A percentile compares a stretch with the other conserved stretches of the same genome.
These are phyloP conservation scores for Ichneumoninae sp. DNA, from an alignment of 2,888 invertebrate genomes.

Conservation along the genomic window DNA sequence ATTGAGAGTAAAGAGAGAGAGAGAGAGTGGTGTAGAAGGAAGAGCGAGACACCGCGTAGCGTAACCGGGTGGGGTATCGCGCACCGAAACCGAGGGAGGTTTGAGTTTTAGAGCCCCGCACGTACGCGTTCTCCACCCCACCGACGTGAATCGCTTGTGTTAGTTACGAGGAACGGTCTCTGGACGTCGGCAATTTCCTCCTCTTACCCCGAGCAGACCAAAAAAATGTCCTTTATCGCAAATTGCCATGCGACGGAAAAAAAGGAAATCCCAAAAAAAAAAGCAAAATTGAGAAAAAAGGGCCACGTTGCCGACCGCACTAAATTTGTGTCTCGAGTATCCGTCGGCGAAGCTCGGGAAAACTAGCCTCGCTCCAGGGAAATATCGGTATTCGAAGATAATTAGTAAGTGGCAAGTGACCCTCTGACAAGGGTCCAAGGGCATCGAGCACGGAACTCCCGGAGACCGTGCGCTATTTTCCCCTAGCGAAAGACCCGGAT, in stretches of 20 bases:
- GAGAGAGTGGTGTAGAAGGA: neutral
- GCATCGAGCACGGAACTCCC: neutral
- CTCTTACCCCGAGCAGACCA: neutral
- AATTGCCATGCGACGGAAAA: neutral
- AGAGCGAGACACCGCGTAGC: neutral
- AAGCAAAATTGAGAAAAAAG: neutral
- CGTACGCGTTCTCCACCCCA: constrained; percentile 37
- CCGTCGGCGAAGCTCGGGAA: neutral
- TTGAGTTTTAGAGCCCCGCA: constrained; percentile 56
- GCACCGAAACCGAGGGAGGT: constrained; percentile 6
- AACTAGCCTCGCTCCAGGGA: neutral
- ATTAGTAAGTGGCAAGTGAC: constrained; percentile 36
- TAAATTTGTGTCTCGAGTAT: neutral
- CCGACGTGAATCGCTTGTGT: constrained; percentile 47
- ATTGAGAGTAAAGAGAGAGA: constrained; percentile 66
- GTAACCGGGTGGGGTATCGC: constrained; percentile 38
- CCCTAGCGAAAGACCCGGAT: constrained; percentile 36
- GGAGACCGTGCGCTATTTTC: constrained; percentile 1
- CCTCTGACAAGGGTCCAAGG: constrained; percentile 21
- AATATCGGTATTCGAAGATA: constrained; percentile 47
- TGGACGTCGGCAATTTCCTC: constrained; percentile 15
- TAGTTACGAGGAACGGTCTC: constrained; percentile 29
- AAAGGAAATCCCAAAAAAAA: neutral
- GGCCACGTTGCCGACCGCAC: neutral
- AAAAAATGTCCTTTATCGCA: neutral